Evolutionary conservation across 2,888 invertebrate genomes (phyloP), one percentile per base, ranked within the genome.

Genomic region (Patella pellucida): DNA sequence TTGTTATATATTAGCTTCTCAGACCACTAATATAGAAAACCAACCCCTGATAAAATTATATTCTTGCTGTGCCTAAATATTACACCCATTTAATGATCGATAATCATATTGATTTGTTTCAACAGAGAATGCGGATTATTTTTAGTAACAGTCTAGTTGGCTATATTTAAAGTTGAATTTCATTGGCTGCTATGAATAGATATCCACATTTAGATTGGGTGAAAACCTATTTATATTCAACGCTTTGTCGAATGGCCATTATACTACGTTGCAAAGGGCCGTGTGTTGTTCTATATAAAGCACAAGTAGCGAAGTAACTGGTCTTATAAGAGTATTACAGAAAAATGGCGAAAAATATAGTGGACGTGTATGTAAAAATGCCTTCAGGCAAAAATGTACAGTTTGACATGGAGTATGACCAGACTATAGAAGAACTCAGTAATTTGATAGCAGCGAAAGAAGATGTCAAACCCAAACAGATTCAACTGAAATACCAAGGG

Each of bases 401-500:
- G 19, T 81, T 82, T 15, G 73, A 82, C 52, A 80, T 85, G n/a
- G n/a, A 68, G 3, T 78, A 81, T 0, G 51, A 76, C 3, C 81
- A 83, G 16, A 78, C 77, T 3, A 83, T 87, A 14, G 69, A 52
- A 3, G 75, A 69, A 12, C 78, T 88, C 11, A 82, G 83, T 62
- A 73, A 78, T 4, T 68, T 77, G 68, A 80, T 87, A 1, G 85
- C 85, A 0, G 69, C 73, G 15, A 80, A 83, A 15, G 86, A 86
- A 76, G 75, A 79, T 3, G 83, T 88, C 12, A 71, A 79, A 0
- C 78, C 73, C n/a, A 76, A 69, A 7, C 77, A 83, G 51, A 80
- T 89, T 11, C 62, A 82, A 2, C 75, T 89, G 12, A 88, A 88
- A 76, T 89, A 88, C 77, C 87, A 87, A 69, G 89, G 89, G 11